phyloP scores from a whole-genome alignment of 2,113 vertebrate species.

The Oceanodroma tethys region DNA sequence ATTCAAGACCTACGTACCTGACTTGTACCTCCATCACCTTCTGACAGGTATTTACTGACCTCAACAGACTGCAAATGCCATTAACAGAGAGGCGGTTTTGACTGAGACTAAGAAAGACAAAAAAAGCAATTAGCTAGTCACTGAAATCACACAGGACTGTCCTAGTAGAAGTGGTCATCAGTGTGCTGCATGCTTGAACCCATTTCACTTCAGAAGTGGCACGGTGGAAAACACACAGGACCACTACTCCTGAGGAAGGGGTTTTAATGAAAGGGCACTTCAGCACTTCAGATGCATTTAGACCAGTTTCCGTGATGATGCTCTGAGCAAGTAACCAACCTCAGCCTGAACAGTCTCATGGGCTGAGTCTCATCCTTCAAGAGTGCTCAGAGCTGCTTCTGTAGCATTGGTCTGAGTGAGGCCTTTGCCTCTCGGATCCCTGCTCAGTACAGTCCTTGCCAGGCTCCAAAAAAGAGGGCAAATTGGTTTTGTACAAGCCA shows the following conservation, averaged over 20 bases:
- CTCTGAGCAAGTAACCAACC: background rate
- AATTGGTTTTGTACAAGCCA: background rate
- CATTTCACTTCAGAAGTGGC: background rate
- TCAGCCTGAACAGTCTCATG: background rate
- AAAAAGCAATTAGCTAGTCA: background rate
- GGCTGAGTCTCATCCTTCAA: background rate
- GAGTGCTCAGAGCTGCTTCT: background rate
- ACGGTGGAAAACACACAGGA: background rate
- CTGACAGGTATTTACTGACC: constrained; percentile 48
- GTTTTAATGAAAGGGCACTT: background rate
- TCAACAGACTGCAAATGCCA: constrained; percentile 69
- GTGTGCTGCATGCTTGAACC: background rate
- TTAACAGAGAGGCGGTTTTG: constrained; percentile 71
- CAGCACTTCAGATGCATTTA: background rate
- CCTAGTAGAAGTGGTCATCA: background rate
- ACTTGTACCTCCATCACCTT: constrained; percentile 68
- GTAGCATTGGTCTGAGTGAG: background rate
- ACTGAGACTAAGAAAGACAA: constrained; percentile 74
- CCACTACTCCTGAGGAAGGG: background rate
- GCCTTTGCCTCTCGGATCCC: background rate
- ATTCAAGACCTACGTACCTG: constrained; percentile 71
- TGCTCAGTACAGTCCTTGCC: background rate
- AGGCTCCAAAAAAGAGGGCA: background rate
- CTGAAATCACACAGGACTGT: background rate
- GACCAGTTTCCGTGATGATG: background rate